Evolutionary conservation across 1,140 invertebrate species (phyloP).

Genomic region (Drosophila guanche): DNA sequence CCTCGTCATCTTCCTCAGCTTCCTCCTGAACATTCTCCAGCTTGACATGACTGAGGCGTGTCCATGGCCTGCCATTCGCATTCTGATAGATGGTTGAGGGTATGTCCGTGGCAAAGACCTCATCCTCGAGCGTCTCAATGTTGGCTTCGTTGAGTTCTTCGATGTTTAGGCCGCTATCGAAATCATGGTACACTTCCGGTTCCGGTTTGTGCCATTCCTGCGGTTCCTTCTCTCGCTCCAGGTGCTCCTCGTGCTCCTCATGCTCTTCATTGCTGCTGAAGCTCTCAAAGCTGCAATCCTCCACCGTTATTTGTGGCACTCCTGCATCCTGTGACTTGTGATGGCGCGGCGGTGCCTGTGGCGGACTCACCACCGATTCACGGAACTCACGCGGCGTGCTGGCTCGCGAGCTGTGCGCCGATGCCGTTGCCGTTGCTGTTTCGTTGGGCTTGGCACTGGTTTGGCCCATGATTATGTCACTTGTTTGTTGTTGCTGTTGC

Average conservation of each 20-base stretch:
- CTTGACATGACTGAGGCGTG: conserved; percentile 72
- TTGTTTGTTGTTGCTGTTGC: conserved; percentile 32
- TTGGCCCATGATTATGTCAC: conserved; percentile 76
- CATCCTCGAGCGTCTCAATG: conserved; percentile 61
- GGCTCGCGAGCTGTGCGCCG: conserved; percentile 55
- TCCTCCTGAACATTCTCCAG: conserved; percentile 77
- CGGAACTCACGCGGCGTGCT: conserved; percentile 74
- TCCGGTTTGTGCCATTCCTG: no score
- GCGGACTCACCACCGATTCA: conserved; percentile 61
- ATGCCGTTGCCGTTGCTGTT: conserved; percentile 17
- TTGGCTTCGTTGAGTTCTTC: conserved; percentile 63
- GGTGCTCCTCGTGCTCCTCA: conserved; percentile 10
- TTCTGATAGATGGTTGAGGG: conserved; percentile 71
- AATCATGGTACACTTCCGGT: conserved; percentile 67
- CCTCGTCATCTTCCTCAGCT: conserved; percentile 57
- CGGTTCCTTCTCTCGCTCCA: no score
- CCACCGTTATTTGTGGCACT: conserved; percentile 75
- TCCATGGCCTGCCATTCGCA: conserved; percentile 54
- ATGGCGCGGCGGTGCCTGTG: conserved; percentile 52
- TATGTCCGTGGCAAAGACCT: conserved; percentile 69
- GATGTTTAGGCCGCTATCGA: conserved; percentile 59
- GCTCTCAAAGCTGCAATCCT: conserved; percentile 64
- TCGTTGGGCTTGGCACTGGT: conserved; percentile 70
- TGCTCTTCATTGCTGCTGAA: conserved; percentile 18
- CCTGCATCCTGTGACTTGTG: conserved; percentile 39